These are phyloP conservation scores for Bacillus rossius DNA, from an alignment of 1,140 invertebrate genomes.

Conservation along the genomic window DNA sequence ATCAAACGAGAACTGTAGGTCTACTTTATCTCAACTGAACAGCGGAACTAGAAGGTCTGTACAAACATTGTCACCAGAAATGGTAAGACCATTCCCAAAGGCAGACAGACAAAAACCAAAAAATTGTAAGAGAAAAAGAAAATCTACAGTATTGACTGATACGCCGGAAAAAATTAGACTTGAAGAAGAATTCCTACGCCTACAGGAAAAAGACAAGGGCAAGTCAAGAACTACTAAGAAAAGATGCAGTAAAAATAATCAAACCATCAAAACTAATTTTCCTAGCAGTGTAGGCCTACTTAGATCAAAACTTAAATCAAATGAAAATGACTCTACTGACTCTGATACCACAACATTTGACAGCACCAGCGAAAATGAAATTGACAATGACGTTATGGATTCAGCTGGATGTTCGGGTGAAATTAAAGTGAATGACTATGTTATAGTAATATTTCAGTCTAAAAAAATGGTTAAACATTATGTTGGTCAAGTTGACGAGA, in stretches of 20 bases:
- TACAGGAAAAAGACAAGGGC: neutral
- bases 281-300: neutral
- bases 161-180: conserved; percentile 1
- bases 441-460: neutral
- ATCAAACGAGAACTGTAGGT: neutral
- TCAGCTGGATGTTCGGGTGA: neutral
- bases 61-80: neutral
- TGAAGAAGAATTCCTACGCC: neutral
- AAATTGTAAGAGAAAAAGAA: neutral
- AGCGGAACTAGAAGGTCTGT: neutral
- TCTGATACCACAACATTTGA: neutral
- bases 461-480: neutral
- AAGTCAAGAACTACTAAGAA: neutral
- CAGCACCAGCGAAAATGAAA: neutral
- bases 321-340: neutral
- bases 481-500: neutral
- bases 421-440: neutral
- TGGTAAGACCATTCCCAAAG: neutral
- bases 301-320: neutral
- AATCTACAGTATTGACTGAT: neutral
- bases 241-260: neutral
- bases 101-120: too few species aligned
- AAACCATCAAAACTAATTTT: neutral
- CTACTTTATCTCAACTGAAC: neutral
- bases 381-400: neutral